Evolutionary conservation across 2,888 invertebrate species (phyloP), one percentile per base, ranked within the genome.

Genomic region (Microctonus aethiopoides): DNA sequence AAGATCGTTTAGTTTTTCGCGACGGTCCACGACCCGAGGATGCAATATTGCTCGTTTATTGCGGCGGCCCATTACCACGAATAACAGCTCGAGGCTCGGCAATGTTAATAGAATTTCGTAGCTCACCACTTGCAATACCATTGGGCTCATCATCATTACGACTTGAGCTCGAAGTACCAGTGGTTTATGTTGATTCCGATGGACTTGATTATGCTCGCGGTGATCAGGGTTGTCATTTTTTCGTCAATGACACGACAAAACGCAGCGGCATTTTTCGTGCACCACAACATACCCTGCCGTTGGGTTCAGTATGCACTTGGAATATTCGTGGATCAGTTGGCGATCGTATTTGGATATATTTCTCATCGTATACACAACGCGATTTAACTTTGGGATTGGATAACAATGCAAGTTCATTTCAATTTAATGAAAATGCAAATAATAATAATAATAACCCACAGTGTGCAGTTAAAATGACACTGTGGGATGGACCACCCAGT

Each of bases 41-140:
- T 87, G 93, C 94, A 7, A 92, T 95, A 64, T 89, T 96, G 79
- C 91, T 95, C 74, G 92, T 94, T 84, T 95, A 95, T 87, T 96
- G 96, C 85, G 96, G 96, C 13, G 95, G 95, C 2, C 94, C 94
- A 84, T 87, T 96, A 81, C 95, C 96, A 2, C 89, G 92, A 74
- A 93, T 96, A 64, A 91, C 93, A 9, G 84, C 82, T 29, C 88
- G 92, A 52, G 94, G 95, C 0, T 91, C 94, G 6, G 93, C 93
- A 81, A 94, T 96, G 93, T 89, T 95, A 63, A 94, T 96, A 7
- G 95, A 95, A 65, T 95, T 96, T 84, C 93, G 94, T 84, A 95
- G 95, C 24, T 94, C 95, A 11, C 93, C 95, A 0, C 92, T 92
- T 84, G 93, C 94, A 73, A 93, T 95, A 64, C 95, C 95, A 2